Base-by-base conservation (phyloP, 2,888 invertebrate genomes). In the Stenoptilia bipunctidactyla region DNA sequence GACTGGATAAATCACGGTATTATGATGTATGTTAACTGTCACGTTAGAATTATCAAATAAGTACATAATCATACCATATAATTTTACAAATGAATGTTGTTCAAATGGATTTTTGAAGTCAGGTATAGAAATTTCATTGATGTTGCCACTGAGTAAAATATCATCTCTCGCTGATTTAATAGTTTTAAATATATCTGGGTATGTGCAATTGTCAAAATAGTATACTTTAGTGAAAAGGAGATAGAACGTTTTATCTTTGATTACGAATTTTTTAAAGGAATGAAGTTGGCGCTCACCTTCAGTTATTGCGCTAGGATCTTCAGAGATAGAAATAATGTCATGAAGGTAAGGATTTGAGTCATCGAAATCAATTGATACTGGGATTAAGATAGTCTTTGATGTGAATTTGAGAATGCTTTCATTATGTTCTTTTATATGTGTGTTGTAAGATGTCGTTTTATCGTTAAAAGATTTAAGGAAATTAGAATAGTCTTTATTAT, bases 331-430 rank as follows among this genome's bases (percentile, higher is more conserved):
- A 13, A 57, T 25, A 5, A 51, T 40, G 41, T 48, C 46, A 40
- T 48, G 25, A 10, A 51, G 10, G 36, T 51, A 48, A 1, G 49
- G 51, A n/a, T 46, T 53, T 5, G 53, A 48, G 20, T 57, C 51
- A 14, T 55, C 54, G 4, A 55, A 25, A 33, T 53, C 55, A 15
- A 55, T 43, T 1, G 52, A 56, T 1, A 49, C 47, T 13, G 56
- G 54, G 12, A 50, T 38, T 34, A 49, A 1, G 6, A 46, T 15
- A 14, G 37, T 20, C 40, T 48, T 46, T 13, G 35, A 15, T 15
- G 14, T 15, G 13, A 38, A 27, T 38, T 47, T 50, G 8, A 45
- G 15, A 6, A 51, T 10, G 15, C 8, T 40, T 35, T 46, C 43
- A 15, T 46, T 49, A 14, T 46, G 45, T 46, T 47, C 40, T 6